A percentile compares a stretch with the other conserved stretches of the same genome.
Evolutionary conservation across 2,888 invertebrate genomes (phyloP).

Genomic region (Tromatobia lineatoria): DNA sequence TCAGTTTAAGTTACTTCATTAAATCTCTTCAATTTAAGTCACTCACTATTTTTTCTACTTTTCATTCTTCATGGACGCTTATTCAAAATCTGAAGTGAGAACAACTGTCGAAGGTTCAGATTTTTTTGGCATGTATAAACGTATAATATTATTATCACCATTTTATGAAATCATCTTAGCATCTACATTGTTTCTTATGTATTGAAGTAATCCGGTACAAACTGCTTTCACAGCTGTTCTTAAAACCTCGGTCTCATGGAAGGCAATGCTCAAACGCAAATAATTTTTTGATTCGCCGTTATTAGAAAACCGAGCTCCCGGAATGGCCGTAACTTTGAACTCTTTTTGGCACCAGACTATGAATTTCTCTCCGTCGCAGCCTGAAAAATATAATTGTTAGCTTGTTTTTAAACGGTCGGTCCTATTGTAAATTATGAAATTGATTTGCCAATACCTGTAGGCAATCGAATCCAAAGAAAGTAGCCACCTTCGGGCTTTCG

Average conservation of each 20-base stretch:
- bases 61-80: no score
- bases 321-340: constrained; percentile 85
- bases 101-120: no score
- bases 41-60: no score
- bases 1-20: no score
- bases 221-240: constrained; percentile 82
- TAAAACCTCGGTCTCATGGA: constrained; percentile 84
- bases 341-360: constrained; percentile 84
- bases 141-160: neutral
- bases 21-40: no score
- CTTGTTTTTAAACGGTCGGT: no score
- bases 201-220: constrained; percentile 83
- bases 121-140: no score
- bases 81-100: no score
- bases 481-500: constrained; percentile 87
- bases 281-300: constrained; percentile 82
- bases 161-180: constrained; percentile 18
- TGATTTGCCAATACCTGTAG: constrained; percentile 78
- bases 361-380: constrained; percentile 83
- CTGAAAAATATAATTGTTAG: constrained; percentile 67
- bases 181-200: constrained; percentile 70
- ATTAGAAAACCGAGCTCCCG: constrained; percentile 85
- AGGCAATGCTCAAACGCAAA: constrained; percentile 86
- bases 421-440: neutral
- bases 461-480: constrained; percentile 88